Base-by-base conservation (phyloP, 1,140 invertebrate genomes). In the Calosoma granatense region DNA sequence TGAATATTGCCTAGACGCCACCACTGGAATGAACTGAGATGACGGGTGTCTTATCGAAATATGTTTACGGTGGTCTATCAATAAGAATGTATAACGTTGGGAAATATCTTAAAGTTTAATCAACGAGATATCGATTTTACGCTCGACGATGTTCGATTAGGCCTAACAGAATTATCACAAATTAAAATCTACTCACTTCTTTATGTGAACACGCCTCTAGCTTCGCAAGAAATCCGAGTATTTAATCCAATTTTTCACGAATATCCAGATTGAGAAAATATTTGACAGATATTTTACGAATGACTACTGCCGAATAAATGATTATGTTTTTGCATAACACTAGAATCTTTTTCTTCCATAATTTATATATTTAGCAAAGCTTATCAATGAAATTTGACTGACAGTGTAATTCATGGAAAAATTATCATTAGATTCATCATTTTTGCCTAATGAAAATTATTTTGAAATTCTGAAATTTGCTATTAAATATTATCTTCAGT, bases 111-210 rank as follows among this genome's bases (percentile, higher is more conserved):
- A 17, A 47, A 47, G 15, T 47, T 47, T 47, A 6, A 47, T 47
- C 41, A 47, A 47, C 41, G 41, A 47, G 9, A 12, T 47, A 47
- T 47, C 41, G 41, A 47, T 47, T 47, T 47, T 47, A 47, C 41
- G 41, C 6, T 3, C 17, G 3, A 17, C 41, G 6, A 17, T 47
- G 41, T 47, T 47, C 41, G 41, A 47, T 47, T 47, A 47, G 41
- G 6, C 41, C 6, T 17, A 47, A 47, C 41, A 17, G 41, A 6
- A 47, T 47, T 47, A 47, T 47, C 41, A 17, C 41, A 17, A 47
- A 11, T 47, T 47, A 36, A 17, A 47, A 47, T 47, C 41, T 17
- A 17, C 17, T 9, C 15, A 11, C 26, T 36, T 36, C 26, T 36
- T n/a, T 36, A 9, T n/a, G 26, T 36, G 26, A 9, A n/a, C 26